A percentile compares a stretch with the other conserved stretches of the same genome.
Evolutionary conservation across 2,888 invertebrate species (phyloP).

Genomic region (Helicoverpa assulta): DNA sequence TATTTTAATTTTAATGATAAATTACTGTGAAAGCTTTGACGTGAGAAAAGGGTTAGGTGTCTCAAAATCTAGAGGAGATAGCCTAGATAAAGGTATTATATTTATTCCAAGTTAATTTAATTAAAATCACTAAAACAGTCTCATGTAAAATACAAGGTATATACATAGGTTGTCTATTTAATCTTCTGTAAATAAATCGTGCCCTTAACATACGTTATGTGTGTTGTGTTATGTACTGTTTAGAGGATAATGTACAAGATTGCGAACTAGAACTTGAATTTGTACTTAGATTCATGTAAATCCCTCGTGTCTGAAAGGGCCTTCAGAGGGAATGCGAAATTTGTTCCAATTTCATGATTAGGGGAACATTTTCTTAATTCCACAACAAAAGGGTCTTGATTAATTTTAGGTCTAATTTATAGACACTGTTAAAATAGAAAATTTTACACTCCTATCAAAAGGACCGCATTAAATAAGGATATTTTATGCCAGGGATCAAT

Average conservation of each 20-base stretch:
- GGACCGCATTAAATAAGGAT: too few species aligned
- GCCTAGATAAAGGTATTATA: too few species aligned
- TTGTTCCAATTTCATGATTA: background rate
- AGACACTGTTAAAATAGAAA: too few species aligned
- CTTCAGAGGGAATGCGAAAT: background rate
- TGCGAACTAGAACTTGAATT: slow-evolving; percentile 23
- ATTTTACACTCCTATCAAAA: too few species aligned
- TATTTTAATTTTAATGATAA: background rate
- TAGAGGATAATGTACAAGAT: slow-evolving; percentile 11
- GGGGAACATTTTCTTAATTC: background rate
- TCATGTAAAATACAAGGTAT: too few species aligned
- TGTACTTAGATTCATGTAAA: slow-evolving; percentile 10
- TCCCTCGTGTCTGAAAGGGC: slow-evolving; percentile 6
- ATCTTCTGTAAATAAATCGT: background rate
- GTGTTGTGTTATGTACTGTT: slow-evolving; percentile 13
- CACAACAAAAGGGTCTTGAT: background rate
- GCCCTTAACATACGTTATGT: background rate
- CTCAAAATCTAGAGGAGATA: too few species aligned
- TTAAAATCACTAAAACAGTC: too few species aligned
- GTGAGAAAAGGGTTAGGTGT: too few species aligned
- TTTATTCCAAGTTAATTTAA: too few species aligned
- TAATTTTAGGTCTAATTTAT: background rate
- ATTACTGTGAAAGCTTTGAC: background rate
- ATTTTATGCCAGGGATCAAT: too few species aligned
- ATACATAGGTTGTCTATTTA: too few species aligned